Evolutionary conservation across 2,888 invertebrate genomes (phyloP), one percentile per base, ranked within the genome.

Genomic region (Holacanthella duospinosa): DNA sequence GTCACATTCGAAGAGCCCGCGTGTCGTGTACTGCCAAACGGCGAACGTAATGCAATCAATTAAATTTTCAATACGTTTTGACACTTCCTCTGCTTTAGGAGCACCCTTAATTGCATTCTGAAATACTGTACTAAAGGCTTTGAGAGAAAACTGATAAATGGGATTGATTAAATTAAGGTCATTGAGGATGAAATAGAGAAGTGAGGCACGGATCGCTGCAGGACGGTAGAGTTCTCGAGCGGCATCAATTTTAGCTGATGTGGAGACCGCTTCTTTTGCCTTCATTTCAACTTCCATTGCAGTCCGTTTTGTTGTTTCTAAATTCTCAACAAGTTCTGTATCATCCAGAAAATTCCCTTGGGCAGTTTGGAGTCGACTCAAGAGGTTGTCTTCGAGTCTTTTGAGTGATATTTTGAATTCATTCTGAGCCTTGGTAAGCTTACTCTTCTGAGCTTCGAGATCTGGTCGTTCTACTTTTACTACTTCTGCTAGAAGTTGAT

Each of bases 401-500:
- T 95, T 96, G 48, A 96, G 79, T 76, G 91, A 90, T 68, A 96
- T 95, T 78, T 95, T 96, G 75, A 95, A 96, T 77, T 95, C 88
- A 77, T 96, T 96, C 78, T 96, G 95, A 77, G 95, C 95, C 74
- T 90, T 89, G 0, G 95, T 96, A 66, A 96, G 80, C 74, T 94
- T 92, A 1, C 93, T 93, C 74, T 95, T 96, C 4, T 93, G 79
- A 67, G 93, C 91, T 78, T 96, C 96, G 55, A 96, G 80, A 80
- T 96, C 96, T 0, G 95, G 95, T 74, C 95, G 83, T 79, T 96
- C 96, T 9, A 93, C 94, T 80, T 93, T 93, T 0, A 96, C 95
- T 19, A 95, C 95, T 82, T 94, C 94, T 21, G 94, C 95, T 64
- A 96, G 80, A 24, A 96, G 81, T 78, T 96, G 95, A 78, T 96